Base-by-base conservation (phyloP, 2,888 invertebrate genomes). In the Macrophya alboannulata region DNA sequence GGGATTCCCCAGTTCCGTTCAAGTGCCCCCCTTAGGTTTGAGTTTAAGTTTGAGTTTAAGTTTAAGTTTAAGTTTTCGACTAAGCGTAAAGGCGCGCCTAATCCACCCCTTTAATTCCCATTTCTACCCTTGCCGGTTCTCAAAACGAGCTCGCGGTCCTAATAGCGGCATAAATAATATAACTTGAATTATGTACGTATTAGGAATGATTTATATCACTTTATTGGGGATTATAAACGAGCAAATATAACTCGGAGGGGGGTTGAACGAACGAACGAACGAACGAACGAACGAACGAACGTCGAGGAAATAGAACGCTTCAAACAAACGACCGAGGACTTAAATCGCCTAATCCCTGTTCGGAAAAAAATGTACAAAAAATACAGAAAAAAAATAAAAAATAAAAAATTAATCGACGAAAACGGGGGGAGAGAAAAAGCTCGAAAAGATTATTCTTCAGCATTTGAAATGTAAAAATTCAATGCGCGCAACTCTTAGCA, bases 111-210 rank as follows among this genome's bases (percentile, higher is more conserved):
- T 89, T 88, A 88, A 87, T 87, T 87, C 77, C 37, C 37, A 31
- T 51, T 77, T 51, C 77, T 31, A 77, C 51, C 55, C 77, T 55
- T 55, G 31, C 17, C 45, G 45, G 21, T 77, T 25, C 51, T 77
- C 31, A 21, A 31, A 55, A 48, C 77, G 48, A 77, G 51, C 77
- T n/a, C 77, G 31, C 10, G 86, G 86, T 87, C 86, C 87, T 89
- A 89, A 90, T 87, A 89, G 89, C 85, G 87, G 88, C 87, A 90
- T 90, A 90, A 90, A 90, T 90, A 83, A 86, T 86, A 88, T 86
- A 87, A 86, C 83, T 85, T 88, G 88, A 90, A 89, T 89, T 90
- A 90, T 90, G 89, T 87, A 88, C 88, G 89, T 89, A 87, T 88
- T 87, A 86, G 84, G 85, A 87, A 88, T 87, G 87, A 88, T 83